A percentile compares a stretch with the other conserved stretches of the same genome.
Evolutionary conservation across 64 coral and sea anemone species (phyloP).

Genomic region (Pocillopora verrucosa): DNA sequence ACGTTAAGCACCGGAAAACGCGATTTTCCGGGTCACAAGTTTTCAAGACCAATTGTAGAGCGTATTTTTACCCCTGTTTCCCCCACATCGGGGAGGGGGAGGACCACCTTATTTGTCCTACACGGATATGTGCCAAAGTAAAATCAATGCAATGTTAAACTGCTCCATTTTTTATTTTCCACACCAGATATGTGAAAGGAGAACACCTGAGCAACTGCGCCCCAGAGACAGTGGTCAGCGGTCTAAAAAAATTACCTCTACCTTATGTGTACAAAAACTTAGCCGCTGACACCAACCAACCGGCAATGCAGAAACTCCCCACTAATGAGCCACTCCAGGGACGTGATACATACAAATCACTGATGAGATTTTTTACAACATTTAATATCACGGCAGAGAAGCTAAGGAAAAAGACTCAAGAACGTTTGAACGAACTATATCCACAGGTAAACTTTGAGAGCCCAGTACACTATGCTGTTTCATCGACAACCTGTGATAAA

Average conservation of each 20-base stretch:
- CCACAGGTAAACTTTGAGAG: constrained; percentile 26
- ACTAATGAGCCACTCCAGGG: constrained; percentile 63
- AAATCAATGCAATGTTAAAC: too few species aligned
- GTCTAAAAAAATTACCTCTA: constrained; percentile 73
- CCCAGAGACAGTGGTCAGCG: constrained; percentile 53
- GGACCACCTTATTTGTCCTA: too few species aligned
- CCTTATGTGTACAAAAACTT: constrained; percentile 61
- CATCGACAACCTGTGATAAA: neutral
- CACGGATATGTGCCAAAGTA: too few species aligned
- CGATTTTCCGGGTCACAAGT: too few species aligned
- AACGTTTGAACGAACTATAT: constrained; percentile 44
- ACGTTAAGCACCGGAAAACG: constrained; percentile 27
- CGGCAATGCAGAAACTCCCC: constrained; percentile 42
- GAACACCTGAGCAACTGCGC: constrained; percentile 57
- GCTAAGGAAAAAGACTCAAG: constrained; percentile 36
- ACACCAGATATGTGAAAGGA: constrained; percentile 43
- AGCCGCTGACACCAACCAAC: neutral
- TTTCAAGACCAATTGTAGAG: too few species aligned
- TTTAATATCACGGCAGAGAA: constrained; percentile 55
- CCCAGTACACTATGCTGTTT: neutral
- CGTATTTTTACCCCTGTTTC: too few species aligned
- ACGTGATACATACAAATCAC: constrained; percentile 16
- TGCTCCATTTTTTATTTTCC: neutral
- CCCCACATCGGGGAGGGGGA: too few species aligned
- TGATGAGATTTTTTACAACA: constrained; percentile 79